Conservation (phyloP, 1,140 invertebrate genomes). For the Harpegnathos saltator region DNA sequence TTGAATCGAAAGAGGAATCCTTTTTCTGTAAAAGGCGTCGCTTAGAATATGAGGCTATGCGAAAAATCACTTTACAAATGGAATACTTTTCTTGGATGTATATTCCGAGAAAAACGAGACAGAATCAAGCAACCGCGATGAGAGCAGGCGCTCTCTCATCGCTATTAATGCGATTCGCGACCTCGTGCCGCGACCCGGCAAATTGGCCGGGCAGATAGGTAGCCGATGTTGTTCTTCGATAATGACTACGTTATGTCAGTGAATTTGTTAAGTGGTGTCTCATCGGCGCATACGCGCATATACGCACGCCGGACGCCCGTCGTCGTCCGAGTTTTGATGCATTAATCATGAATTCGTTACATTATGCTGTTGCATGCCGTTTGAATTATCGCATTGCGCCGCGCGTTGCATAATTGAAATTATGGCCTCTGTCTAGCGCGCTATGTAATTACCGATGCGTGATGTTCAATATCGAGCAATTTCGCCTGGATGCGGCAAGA, state of each 20-base stretch:
- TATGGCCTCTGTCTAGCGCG: constrained; percentile 51
- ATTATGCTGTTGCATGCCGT: constrained; percentile 45
- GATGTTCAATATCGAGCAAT: constrained; percentile 36
- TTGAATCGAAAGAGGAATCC: no score
- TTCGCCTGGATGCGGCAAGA: constrained; percentile 40
- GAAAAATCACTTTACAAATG: no score
- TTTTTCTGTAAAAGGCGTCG: no score
- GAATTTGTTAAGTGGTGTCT: constrained; percentile 29
- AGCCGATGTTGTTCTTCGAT: constrained; percentile 27
- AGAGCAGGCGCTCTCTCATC: background rate
- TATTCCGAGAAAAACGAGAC: background rate
- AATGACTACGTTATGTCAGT: background rate
- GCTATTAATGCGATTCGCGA: background rate
- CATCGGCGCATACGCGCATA: background rate
- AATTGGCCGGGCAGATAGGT: background rate
- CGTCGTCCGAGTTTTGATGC: constrained; percentile 19
- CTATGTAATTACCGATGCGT: constrained; percentile 56
- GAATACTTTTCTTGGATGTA: no score
- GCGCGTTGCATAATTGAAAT: constrained; percentile 60
- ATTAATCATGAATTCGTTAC: constrained; percentile 58
- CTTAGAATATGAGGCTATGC: no score
- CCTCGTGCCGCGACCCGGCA: background rate
- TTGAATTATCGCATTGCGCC: constrained; percentile 55
- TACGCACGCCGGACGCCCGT: no score
- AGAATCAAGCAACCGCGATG: no score